Conservation (phyloP, 2,113 vertebrate species). For the Anser brachyrhynchus region DNA sequence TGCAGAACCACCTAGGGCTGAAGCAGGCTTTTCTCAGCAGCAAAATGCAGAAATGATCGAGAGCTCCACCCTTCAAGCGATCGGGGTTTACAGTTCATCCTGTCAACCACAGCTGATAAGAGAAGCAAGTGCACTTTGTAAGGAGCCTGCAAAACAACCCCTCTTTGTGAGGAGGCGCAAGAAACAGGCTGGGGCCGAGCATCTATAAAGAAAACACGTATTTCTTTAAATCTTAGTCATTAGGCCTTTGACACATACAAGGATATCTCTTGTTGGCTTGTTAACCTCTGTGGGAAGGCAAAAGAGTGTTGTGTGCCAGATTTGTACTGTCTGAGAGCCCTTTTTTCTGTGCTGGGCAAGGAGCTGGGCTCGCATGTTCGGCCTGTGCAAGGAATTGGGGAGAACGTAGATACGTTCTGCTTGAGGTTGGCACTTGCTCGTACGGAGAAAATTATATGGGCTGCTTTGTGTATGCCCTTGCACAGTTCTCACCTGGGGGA, state of each 20-base stretch:
- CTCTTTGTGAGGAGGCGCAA: background rate
- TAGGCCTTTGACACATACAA: background rate
- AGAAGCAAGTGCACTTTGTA: background rate
- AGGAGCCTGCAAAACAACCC: background rate
- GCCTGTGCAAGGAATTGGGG: background rate
- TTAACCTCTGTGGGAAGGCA: background rate
- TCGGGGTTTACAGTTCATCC: slow-evolving; percentile 1
- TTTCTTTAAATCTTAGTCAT: background rate
- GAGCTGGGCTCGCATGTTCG: background rate
- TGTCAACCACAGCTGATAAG: background rate
- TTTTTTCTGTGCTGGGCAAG: background rate
- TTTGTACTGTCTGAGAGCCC: background rate
- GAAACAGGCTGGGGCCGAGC: background rate
- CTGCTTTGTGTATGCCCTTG: background rate
- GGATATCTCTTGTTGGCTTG: background rate
- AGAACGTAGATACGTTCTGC: background rate
- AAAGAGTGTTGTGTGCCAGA: background rate
- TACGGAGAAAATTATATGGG: background rate
- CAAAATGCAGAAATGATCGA: background rate
- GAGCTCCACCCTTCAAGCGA: background rate
- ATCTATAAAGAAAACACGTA: background rate
- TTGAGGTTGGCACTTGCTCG: background rate
- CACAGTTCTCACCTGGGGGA: background rate
- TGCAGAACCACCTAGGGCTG: background rate
- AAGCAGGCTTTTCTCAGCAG: background rate